Percentiles rank a stretch among this genome's conserved stretches.
Evolutionary conservation across 1,140 invertebrate genomes (phyloP).

Genomic region (Sarcophaga peregrina): DNA sequence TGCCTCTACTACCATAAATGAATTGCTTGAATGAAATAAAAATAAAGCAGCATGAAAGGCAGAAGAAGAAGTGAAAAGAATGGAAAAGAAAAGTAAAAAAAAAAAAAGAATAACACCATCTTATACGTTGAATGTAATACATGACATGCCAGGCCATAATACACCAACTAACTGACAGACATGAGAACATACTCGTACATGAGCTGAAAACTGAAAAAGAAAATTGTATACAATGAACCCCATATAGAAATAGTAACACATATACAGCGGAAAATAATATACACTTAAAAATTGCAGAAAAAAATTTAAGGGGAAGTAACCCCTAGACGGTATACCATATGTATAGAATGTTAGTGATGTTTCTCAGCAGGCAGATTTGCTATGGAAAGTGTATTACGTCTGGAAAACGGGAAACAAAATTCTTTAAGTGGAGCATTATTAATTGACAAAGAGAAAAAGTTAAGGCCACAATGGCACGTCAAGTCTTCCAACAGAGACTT

Average conservation of each 20-base stretch:
- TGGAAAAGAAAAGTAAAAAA: neutral
- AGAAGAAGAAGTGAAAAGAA: too few species aligned
- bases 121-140: neutral
- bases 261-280: neutral
- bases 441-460: too few species aligned
- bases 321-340: too few species aligned
- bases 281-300: neutral
- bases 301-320: neutral
- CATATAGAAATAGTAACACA: neutral
- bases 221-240: neutral
- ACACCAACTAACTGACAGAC: neutral
- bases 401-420: too few species aligned
- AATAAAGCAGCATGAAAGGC: too few species aligned
- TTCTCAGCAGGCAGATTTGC: too few species aligned
- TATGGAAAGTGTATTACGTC: too few species aligned
- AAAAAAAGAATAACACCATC: neutral
- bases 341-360: too few species aligned
- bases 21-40: neutral
- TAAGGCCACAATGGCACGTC: too few species aligned
- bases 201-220: neutral
- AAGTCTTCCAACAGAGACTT: too few species aligned
- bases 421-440: too few species aligned
- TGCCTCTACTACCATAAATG: neutral
- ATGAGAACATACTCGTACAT: neutral
- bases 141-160: constrained; percentile 5